Base-by-base conservation (phyloP, 2,888 invertebrate species). In the Cylloceria caligata region DNA sequence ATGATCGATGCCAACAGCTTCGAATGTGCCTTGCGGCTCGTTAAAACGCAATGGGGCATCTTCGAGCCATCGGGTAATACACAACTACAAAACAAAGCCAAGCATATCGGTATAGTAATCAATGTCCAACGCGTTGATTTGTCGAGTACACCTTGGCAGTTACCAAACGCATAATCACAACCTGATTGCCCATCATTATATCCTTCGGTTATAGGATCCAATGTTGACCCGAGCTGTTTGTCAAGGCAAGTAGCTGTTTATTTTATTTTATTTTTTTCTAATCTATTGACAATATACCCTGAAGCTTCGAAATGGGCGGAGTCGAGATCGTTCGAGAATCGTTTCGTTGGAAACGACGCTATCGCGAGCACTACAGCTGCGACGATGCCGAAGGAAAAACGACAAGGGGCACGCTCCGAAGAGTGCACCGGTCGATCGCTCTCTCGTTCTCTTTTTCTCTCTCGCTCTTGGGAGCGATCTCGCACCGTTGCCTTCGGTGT, bases 271-370 rank as follows among this genome's bases (percentile, higher is more conserved):
- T 73, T 49, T 60, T 47, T 72, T 52, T 36, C 30, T 62, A 34
- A 65, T 80, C 68, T 57, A 82, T 79, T 9, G 60, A 16, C 47
- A 45, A 74, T 57, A 80, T 21, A 65, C 62, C 68, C 11, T 16
- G 45, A 68, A 68, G 73, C 52, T n/a, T 52, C 27, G 68, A 75
- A 75, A 52, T 57, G 49, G 73, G 73, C 36, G 72, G 60, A 78
- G 68, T 47, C 13, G 72, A 47, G 79, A 82, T 77, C 67, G 75
- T 62, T 78, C 52, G 64, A 36, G 78, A 80, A 85, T 82, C 78
- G 80, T 73, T 85, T 85, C 76, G 76, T 42, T 68, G 85, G 55
- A 85, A 82, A 80, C 80, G 76, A 69, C 67, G 71, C 76, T 84
- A 83, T 83, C 73, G 62, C 64, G 1, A 47, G 49, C 49, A n/a